Base-by-base conservation (phyloP, 2,888 invertebrate genomes). In the Thecocarcelia acutangulata region DNA sequence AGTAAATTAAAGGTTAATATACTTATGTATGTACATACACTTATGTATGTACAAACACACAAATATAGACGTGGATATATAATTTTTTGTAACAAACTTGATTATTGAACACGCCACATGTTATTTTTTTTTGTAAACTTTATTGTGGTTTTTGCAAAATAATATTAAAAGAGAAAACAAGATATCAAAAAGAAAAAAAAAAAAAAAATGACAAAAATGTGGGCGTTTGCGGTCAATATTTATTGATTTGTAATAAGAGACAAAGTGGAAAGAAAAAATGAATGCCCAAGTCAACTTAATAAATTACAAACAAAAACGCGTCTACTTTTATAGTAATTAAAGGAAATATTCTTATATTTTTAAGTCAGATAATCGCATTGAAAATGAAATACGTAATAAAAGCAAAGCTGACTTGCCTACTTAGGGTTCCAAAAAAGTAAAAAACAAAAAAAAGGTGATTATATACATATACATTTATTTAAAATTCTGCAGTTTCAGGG, bases 221-320 rank as follows among this genome's bases (percentile, higher is more conserved):
- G 59, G 68, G 68, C 44, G 68, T 76, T 76, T 76, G 68, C 75
- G 68, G 68, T 76, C 68, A 76, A 61, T 50, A 44, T 61, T 59
- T 21, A 66, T 48, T 75, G 40, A 58, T 56, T 73, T 19, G 37
- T 63, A 24, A 58, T 64, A 8, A 40, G 28, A 64, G 40, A 59
- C 50, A 42, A 1, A 61, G 40, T 37, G 58, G 37, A 33, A 4
- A 58, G 33, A 24, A 28, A 56, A 40, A 48, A 24, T 3, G 12
- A 24, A 37, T 21, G 11, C 21, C 42, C 24, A 68, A 42, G 9
- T 17, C 17, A 59, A 54, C 12, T n/a, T 3, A 59, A 59, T 19
- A 19, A 46, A 15, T 40, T 58, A 8, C 6, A 11, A 28, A 28
- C 28, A 28, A 33, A 33, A 33, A 8, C 8, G 33, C 8, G 4